These are phyloP conservation scores for Anolis sagrei DNA, from an alignment of 2,113 vertebrate species.

Conservation along the genomic window DNA sequence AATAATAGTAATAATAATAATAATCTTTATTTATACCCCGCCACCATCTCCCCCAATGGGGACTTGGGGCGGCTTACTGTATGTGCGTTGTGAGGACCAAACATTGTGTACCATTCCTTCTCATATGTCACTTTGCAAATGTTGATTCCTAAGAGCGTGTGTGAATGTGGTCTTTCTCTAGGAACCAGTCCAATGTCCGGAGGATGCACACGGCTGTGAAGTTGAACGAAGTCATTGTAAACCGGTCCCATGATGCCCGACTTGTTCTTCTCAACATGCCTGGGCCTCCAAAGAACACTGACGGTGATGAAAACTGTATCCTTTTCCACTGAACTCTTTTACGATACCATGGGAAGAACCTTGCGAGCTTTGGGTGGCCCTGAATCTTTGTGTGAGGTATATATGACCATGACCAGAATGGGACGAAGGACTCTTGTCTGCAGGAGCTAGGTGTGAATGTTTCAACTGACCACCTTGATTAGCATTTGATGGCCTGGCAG, in stretches of 20 bases:
- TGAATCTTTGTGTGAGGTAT: not conserved
- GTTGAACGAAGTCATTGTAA: conserved; percentile 97
- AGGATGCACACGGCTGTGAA: conserved; percentile 99
- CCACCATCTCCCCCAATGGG: too few species aligned
- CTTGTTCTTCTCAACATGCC: conserved; percentile 99
- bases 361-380: not conserved
- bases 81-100: not conserved
- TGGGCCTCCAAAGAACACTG: conserved; percentile 92
- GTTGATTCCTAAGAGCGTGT: conserved; percentile 23
- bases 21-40: too few species aligned
- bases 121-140: conserved; percentile 32
- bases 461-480: too few species aligned
- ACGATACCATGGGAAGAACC: not conserved
- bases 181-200: conserved; percentile 95
- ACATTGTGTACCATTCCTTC: not conserved
- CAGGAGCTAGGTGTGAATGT: too few species aligned
- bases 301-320: conserved; percentile 99
- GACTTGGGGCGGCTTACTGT: too few species aligned
- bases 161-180: conserved; percentile 60
- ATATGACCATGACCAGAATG: too few species aligned
- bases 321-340: conserved; percentile 66
- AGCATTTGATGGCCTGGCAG: too few species aligned
- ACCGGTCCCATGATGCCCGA: conserved; percentile 93
- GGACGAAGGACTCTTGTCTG: too few species aligned
- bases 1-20: too few species aligned